Evolutionary conservation across 1,140 invertebrate species (phyloP), one percentile per base, ranked within the genome.

Genomic region (Drosophila pruinosa): DNA sequence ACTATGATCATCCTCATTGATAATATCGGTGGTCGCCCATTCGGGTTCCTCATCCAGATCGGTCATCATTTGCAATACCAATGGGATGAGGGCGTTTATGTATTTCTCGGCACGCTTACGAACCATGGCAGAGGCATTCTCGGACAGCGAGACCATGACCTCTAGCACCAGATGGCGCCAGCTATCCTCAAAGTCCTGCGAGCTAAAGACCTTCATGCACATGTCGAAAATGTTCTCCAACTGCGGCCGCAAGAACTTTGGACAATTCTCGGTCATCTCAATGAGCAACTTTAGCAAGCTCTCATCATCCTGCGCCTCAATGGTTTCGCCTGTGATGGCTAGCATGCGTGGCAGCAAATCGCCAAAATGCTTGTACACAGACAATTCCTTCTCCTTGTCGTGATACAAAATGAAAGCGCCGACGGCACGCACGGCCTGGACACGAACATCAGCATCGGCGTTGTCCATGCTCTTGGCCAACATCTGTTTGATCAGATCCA

Each of bases 401-500:
- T 99, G 97, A 4, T 96, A 94, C 43, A 97, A 92, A 22, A 99
- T 95, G 86, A 99, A 99, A 0, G 98, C 95, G 31, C 97, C 95
- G 1, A 97, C 93, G n/a, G 96, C 96, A 89, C 95, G 93, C 4
- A 96, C 96, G 10, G 96, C 96, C 92, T 97, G 96, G 52, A 96
- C 95, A 61, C 95, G 93, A 2, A 97, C 95, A 72, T 95, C 94
- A 59, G 95, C 94, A 78, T 95, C 94, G 12, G 93, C 92, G 63
- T 62, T 63, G 22, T 94, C 93, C 31, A 99, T 92, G 45, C 96
- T 96, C 69, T 97, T 95, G 26, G 95, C 93, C 54, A 99, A 92
- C 97, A 99, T 99, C 91, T 98, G 95, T 90, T 98, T 98, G 67
- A 99, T 99, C 3, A 98, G 93, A 90, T 97, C 95, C 26, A 99